Conservation (phyloP, 2,888 invertebrate species). For the Mythimna lalbum region DNA sequence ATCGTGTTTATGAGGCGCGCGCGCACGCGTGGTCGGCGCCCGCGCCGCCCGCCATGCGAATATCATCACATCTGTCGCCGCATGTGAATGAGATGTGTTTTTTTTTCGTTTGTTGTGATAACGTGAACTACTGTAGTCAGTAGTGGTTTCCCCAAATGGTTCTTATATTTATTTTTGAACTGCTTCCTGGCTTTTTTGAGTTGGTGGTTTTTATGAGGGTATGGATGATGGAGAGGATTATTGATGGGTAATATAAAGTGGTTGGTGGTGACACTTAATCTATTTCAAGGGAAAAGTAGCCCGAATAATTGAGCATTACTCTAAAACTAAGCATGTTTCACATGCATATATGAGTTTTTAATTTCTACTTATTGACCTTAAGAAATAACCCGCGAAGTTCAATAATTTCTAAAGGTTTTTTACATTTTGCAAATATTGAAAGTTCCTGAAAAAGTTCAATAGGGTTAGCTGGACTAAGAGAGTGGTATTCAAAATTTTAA, state of each 20-base stretch:
- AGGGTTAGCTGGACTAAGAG: no score
- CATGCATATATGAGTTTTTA: neutral
- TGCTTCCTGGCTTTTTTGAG: constrained; percentile 39
- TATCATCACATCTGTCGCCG: constrained; percentile 81
- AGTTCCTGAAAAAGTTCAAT: no score
- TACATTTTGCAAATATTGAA: no score
- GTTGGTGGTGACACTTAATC: constrained; percentile 25
- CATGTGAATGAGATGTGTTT: constrained; percentile 76
- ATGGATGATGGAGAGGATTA: constrained; percentile 19
- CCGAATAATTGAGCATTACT: neutral
- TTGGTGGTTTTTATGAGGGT: constrained; percentile 11
- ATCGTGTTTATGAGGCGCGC: constrained; percentile 87
- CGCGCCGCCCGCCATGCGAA: constrained; percentile 74
- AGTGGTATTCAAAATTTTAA: no score
- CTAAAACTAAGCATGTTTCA: neutral
- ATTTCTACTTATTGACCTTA: no score
- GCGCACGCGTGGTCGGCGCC: constrained; percentile 80
- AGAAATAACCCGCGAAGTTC: no score
- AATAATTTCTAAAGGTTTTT: no score
- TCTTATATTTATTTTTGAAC: constrained; percentile 54
- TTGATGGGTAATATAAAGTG: constrained; percentile 35
- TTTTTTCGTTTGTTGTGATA: constrained; percentile 69
- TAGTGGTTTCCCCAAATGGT: constrained; percentile 61
- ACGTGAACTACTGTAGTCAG: constrained; percentile 61
- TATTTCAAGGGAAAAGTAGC: neutral